These are phyloP conservation scores for Pelagia noctiluca DNA, from an alignment of 30 jellyfish, hydroid and myxozoan genomes.

Conservation along the genomic window DNA sequence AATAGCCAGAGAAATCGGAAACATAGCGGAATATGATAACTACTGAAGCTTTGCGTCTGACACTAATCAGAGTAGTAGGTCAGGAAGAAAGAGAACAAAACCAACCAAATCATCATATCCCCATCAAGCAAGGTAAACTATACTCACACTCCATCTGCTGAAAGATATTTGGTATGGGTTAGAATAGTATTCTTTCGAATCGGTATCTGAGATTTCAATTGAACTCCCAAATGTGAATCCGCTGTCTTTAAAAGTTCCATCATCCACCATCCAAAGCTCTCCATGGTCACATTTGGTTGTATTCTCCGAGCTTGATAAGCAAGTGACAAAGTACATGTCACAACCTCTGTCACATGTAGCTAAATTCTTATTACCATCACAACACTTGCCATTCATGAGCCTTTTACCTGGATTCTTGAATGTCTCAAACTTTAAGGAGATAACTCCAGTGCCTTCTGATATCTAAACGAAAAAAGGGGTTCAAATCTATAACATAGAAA, in stretches of 20 bases:
- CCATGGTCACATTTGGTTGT: background rate
- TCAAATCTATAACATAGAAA: no score
- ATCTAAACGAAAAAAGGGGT: no score
- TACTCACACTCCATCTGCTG: background rate
- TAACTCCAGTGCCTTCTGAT: background rate
- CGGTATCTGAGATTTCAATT: background rate
- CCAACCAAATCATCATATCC: no score
- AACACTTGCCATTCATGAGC: background rate
- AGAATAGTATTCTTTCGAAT: background rate
- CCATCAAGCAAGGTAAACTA: no score
- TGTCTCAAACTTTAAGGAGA: constrained; percentile 7
- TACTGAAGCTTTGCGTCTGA: no score
- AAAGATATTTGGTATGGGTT: background rate
- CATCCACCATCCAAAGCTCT: background rate
- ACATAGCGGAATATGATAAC: no score
- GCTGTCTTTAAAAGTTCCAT: background rate
- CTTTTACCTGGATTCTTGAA: background rate
- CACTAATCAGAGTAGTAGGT: no score
- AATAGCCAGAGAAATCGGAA: no score
- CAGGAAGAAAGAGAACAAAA: no score
- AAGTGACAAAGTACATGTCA: background rate
- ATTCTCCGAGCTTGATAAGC: background rate
- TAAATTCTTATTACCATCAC: background rate
- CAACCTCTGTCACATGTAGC: background rate
- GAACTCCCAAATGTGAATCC: background rate